These are phyloP conservation scores for Tipula unca DNA, from an alignment of 2,888 invertebrate species.

Conservation along the genomic window DNA sequence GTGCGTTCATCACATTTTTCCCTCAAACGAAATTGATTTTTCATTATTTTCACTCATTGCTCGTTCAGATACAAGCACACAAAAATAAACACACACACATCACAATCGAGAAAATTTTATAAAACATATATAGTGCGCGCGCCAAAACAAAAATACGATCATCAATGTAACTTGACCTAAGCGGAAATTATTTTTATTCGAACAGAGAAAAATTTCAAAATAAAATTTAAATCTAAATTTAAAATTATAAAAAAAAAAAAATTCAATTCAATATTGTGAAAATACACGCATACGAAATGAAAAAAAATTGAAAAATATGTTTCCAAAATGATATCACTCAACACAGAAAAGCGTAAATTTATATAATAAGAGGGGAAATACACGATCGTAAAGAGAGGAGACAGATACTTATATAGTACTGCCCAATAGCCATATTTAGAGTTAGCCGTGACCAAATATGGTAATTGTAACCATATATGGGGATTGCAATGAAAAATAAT, in stretches of 20 bases:
- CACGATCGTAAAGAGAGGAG: background rate
- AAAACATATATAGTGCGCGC: background rate
- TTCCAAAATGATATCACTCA: constrained; percentile 1
- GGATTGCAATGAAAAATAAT: background rate
- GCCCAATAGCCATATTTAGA: constrained; percentile 22
- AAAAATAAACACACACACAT: background rate
- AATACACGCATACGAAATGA: background rate
- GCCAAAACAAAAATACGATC: background rate
- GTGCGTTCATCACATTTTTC: background rate
- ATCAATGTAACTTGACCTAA: constrained; percentile 18
- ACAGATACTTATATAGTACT: background rate
- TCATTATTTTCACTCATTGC: background rate
- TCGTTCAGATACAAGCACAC: background rate
- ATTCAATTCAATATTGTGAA: background rate
- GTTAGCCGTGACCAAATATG: constrained; percentile 23
- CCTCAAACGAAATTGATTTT: background rate
- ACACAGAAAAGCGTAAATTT: background rate
- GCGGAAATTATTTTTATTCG: constrained; percentile 17
- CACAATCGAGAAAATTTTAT: background rate
- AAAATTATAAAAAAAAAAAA: background rate
- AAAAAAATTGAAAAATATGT: background rate
- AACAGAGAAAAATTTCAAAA: background rate
- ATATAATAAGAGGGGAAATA: background rate
- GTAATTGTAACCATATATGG: constrained; percentile 23
- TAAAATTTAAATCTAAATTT: constrained; percentile 14